Percentiles rank a stretch among this genome's conserved stretches.
These are phyloP conservation scores for Phocides pigmalion DNA, from an alignment of 1,140 invertebrate species.

Conservation along the genomic window DNA sequence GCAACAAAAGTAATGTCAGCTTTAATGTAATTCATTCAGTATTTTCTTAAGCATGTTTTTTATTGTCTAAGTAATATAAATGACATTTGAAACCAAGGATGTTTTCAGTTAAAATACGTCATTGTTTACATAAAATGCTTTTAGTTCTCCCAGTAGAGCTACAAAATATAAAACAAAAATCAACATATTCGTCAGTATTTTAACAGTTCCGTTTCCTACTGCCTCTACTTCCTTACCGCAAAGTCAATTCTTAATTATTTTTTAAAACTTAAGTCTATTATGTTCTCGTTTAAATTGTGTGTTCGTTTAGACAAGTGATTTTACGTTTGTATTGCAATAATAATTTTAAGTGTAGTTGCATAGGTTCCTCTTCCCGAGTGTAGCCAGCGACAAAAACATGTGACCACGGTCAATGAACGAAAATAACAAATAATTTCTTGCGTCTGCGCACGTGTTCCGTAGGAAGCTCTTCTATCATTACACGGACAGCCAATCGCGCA, in stretches of 20 bases:
- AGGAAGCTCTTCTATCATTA: slow-evolving; percentile 29
- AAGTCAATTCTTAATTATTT: no score
- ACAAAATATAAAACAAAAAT: no score
- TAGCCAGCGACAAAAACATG: slow-evolving; percentile 52
- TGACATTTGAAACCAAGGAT: neutral
- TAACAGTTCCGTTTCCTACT: no score
- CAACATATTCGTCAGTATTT: no score
- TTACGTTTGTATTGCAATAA: slow-evolving; percentile 29
- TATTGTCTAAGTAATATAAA: neutral
- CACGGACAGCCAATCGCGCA: neutral
- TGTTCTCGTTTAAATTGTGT: no score
- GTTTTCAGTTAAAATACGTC: neutral
- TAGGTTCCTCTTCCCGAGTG: slow-evolving; percentile 43
- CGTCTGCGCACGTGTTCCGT: slow-evolving; percentile 27
- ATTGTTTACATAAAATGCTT: slow-evolving; percentile 11
- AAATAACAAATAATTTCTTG: slow-evolving; percentile 46
- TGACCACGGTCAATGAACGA: slow-evolving; percentile 65
- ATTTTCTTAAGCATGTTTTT: slow-evolving; percentile 17
- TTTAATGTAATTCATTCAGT: slow-evolving; percentile 23
- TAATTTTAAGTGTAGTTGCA: slow-evolving; percentile 45
- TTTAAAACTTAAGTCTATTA: no score
- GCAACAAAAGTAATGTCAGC: slow-evolving; percentile 25
- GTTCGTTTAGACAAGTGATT: no score
- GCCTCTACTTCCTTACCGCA: no score
- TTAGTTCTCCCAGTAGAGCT: no score